These are phyloP conservation scores for Okapia johnstoni DNA, from an alignment of 2,113 vertebrate genomes.

Conservation along the genomic window DNA sequence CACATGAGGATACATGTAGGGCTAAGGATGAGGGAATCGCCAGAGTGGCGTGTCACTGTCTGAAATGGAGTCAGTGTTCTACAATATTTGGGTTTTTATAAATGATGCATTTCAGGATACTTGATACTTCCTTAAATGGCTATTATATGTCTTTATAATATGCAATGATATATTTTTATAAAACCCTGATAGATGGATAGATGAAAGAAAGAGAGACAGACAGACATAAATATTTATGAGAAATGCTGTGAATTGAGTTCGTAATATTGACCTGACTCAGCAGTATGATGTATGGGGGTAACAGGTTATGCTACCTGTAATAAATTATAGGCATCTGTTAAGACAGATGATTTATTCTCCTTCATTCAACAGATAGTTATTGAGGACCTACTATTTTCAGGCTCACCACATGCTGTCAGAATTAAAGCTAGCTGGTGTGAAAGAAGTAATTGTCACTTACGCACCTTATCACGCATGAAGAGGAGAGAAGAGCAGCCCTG, in stretches of 20 bases:
- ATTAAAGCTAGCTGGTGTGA: background rate
- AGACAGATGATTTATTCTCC: background rate
- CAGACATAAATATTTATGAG: background rate
- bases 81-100: background rate
- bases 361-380: background rate
- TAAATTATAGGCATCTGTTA: background rate
- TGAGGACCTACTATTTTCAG: background rate
- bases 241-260: background rate
- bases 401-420: background rate
- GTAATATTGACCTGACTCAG: background rate
- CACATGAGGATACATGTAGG: background rate
- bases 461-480: background rate
- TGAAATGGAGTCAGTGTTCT: background rate
- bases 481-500: background rate
- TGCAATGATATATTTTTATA: background rate
- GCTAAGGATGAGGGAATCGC: background rate
- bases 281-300: background rate
- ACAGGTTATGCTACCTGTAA: background rate
- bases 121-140: background rate
- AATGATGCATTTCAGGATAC: background rate
- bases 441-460: background rate
- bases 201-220: background rate
- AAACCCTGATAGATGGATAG: background rate
- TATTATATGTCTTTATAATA: background rate
- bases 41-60: too few species aligned